Percentiles rank a stretch among this genome's conserved stretches.
Conservation (phyloP, 2,888 invertebrate species). For the Lochmaea capreae region DNA sequence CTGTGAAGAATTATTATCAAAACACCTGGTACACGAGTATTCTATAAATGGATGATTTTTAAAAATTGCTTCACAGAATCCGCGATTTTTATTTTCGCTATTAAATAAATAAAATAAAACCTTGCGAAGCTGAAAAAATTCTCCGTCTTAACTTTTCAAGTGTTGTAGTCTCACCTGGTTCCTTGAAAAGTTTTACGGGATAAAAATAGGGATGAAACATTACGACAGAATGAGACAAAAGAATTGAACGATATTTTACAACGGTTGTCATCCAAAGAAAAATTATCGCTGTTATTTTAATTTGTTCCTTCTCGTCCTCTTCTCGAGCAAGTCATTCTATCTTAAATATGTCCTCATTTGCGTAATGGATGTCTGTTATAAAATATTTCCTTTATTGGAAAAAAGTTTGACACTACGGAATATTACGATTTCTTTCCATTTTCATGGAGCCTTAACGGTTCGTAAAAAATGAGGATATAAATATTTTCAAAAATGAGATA, state of each 20-base stretch:
- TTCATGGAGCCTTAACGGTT: neutral
- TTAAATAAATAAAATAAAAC: no score
- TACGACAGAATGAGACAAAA: slow-evolving; percentile 19
- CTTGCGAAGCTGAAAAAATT: neutral
- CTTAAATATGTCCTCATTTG: slow-evolving; percentile 29
- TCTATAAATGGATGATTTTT: no score
- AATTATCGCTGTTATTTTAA: slow-evolving; percentile 46
- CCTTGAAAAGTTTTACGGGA: slow-evolving; percentile 5
- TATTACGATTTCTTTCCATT: neutral
- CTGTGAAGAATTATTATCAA: no score
- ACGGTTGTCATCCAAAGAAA: slow-evolving; percentile 40
- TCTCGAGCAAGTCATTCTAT: neutral
- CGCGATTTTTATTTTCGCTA: no score
- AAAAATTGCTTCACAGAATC: no score
- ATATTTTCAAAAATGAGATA: neutral
- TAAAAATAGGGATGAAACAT: slow-evolving; percentile 27
- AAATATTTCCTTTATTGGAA: slow-evolving; percentile 2
- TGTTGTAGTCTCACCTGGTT: slow-evolving; percentile 13
- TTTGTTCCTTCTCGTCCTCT: slow-evolving; percentile 35
- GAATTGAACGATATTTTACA: slow-evolving; percentile 34
- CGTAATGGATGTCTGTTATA: slow-evolving; percentile 18
- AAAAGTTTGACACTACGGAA: neutral
- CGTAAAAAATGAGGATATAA: neutral
- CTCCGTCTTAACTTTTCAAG: neutral
- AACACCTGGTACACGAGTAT: no score